These are phyloP conservation scores for Vultur gryphus DNA, from an alignment of 2,797 vertebrate genomes.

Conservation along the genomic window DNA sequence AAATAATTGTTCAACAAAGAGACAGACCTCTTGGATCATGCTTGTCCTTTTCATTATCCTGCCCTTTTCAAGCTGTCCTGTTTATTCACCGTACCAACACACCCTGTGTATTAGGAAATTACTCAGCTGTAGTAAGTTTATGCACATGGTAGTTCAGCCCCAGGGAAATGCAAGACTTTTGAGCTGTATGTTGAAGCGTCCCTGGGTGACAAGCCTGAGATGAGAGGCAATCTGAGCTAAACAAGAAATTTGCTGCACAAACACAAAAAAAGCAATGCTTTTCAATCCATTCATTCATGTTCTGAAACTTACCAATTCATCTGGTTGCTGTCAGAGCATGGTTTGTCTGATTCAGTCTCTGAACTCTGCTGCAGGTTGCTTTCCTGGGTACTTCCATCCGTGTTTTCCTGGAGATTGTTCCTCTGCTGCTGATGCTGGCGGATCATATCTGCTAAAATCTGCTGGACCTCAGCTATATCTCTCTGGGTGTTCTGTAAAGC, in stretches of 20 bases:
- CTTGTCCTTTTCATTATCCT: background rate
- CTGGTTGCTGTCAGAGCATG: background rate
- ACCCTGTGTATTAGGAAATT: background rate
- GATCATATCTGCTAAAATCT: conserved; percentile 82
- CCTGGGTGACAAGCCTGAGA: background rate
- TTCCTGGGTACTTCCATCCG: background rate
- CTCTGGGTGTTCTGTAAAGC: conserved; percentile 79
- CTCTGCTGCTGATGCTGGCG: conserved; percentile 84
- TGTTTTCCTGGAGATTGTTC: conserved; percentile 56
- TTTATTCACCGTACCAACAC: background rate
- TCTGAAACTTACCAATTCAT: conserved; percentile 60
- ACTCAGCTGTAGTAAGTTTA: background rate
- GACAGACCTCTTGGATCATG: background rate
- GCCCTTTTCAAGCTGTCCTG: background rate
- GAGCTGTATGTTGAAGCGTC: background rate
- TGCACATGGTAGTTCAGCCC: background rate
- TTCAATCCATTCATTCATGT: background rate
- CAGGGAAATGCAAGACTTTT: background rate
- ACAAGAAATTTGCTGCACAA: background rate
- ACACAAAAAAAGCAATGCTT: background rate
- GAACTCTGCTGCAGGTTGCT: background rate
- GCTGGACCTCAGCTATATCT: conserved; percentile 79
- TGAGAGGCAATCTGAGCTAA: background rate
- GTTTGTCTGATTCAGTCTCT: background rate
- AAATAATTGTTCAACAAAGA: background rate